Base-by-base conservation (phyloP, 2,113 vertebrate genomes). In the Nibea coibor region DNA sequence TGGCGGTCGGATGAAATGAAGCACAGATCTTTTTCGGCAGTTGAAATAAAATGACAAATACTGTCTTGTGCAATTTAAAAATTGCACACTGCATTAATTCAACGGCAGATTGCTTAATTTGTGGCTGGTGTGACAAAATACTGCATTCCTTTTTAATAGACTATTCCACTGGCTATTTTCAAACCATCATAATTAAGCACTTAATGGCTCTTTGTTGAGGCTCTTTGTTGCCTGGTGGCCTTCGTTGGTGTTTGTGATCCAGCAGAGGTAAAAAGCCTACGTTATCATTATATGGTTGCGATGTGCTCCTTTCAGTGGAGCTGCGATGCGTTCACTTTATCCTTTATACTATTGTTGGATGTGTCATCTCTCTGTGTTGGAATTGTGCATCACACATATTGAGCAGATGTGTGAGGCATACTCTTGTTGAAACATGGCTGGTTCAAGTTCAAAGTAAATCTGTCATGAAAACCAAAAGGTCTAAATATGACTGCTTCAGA, bases 401-500 rank as follows among this genome's bases (percentile, higher is more conserved):
- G 22, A 67, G 45, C n/a, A 24, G 24, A 24, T 63, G 31, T 39
- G 70, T 54, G 1, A 4, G 3, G 0, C 1, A 22, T 5, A 4
- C 20, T 20, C 31, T 45, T 35, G 19, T 31, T 43, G n/a, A 48
- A 57, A 35, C 42, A 24, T 42, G 39, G 5, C 43, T 72, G 19
- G n/a, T 85, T 70, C 15, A 54, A 47, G 47, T 35, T 75, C n/a
- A 83, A 81, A 83, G 43, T 19, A 3, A 66, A 20, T 5, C 53
- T 74, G 69, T 61, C 53, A 69, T 31, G 45, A 28, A 67, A 35
- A 65, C 24, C 15, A 35, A 73, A 79, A 28, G 24, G 26, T 75
- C 42, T 82, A 76, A 76, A 86, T 79, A 76, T 68, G 72, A 45
- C 20, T 62, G 50, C 50, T 75, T 80, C 72, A 83, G 84, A 82